Evolutionary conservation across 1,140 invertebrate genomes (phyloP).

Genomic region (Drosophila ogumai): DNA sequence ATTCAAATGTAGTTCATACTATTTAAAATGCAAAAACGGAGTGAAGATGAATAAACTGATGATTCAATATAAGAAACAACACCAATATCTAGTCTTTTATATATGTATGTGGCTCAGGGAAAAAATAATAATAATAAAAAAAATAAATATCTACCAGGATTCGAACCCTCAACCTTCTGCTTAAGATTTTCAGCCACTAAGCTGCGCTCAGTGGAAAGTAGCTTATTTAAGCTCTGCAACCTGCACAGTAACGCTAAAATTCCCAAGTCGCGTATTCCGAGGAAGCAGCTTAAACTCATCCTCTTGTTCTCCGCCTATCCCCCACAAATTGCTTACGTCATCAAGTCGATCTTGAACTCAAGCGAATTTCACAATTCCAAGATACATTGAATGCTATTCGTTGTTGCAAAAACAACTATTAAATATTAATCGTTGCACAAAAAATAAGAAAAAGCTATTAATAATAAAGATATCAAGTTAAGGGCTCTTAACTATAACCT

Average conservation of each 20-base stretch:
- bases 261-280: background rate
- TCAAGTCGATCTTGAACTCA: background rate
- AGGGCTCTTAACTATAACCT: background rate
- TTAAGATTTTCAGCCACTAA: background rate
- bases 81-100: background rate
- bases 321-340: background rate
- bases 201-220: background rate
- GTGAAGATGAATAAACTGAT: conserved; percentile 61
- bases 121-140: background rate
- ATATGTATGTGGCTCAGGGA: background rate
- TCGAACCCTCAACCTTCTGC: background rate
- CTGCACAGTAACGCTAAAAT: background rate
- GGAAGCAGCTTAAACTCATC: background rate
- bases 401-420: background rate
- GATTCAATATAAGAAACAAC: conserved; percentile 55
- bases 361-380: background rate
- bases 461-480: too few relatives aligned
- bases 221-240: background rate
- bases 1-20: conserved; percentile 83
- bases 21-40: conserved; percentile 75
- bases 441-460: background rate
- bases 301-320: background rate
- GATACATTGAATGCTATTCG: background rate
- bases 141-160: background rate
- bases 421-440: background rate